Evolutionary conservation across 2,113 vertebrate species (phyloP), one percentile per base, ranked within the genome.

Genomic region (Scophthalmus maximus): DNA sequence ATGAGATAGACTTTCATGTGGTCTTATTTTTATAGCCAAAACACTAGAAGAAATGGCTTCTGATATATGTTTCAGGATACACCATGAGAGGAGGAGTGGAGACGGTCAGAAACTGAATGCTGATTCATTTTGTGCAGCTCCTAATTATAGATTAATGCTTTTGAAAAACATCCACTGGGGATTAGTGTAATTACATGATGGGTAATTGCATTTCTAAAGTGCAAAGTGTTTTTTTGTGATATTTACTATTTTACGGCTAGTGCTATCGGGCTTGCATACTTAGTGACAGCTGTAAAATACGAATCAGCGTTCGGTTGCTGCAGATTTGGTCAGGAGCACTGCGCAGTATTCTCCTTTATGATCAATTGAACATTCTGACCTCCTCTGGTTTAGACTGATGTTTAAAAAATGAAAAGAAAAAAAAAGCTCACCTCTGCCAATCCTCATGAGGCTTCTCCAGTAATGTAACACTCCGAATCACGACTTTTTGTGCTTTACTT

Each of bases 11-110:
- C 89, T 91, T 92, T 92, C 79, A 87, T 88, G 92, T 90, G 90
- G 91, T 93, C 86, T 92, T 91, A 91, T 93, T 61, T 94, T 92
- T 92, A 75, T 91, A 90, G 93, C 92, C 93, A 93, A 94, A 91
- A 91, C 81, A 91, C 36, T 82, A 38, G 83, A 87, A 67, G 81
- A 78, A 73, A 70, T 53, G 72, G 78, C 61, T 73, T 75, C 73
- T 67, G 68, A 81, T 85, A 77, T 79, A n/a, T 83, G 78, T 81
- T 79, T 78, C 56, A 76, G 66, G 73, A 79, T 62, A 68, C 86
- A 77, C 73, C 50, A 22, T 10, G 38, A 82, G 69, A 61, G 57
- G 64, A 73, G 59, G 27, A 36, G 70, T 71, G 62, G 73, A 83
- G 53, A 77, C 30, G 44, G 56, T 65, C 59, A 29, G 76, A 84